phyloP scores from a whole-genome alignment of 2,888 invertebrate species.

The Linyphia triangularis region DNA sequence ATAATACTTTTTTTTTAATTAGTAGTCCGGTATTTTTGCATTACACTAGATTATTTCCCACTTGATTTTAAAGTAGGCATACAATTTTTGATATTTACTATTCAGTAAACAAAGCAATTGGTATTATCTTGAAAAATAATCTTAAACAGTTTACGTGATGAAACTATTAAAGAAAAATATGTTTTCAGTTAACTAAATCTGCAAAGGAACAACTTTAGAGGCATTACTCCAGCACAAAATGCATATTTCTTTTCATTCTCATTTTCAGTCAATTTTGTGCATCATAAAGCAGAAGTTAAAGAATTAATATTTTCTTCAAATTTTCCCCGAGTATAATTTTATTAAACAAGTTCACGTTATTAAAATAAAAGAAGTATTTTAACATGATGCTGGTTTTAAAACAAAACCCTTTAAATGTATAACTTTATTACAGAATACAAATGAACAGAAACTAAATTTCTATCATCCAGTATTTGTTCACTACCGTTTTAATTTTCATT shows the following conservation, averaged over 20 bases:
- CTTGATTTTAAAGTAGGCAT: too few species aligned
- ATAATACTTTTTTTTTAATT: too few species aligned
- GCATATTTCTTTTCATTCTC: too few species aligned
- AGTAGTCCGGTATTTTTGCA: too few species aligned
- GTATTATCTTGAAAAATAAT: too few species aligned
- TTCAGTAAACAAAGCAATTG: neutral
- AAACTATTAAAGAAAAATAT: too few species aligned
- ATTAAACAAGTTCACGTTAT: neutral
- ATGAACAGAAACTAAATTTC: neutral
- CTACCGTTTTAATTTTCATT: neutral
- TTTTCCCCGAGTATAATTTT: neutral
- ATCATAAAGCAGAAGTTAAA: neutral
- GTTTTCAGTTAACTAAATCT: too few species aligned
- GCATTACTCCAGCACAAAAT: too few species aligned
- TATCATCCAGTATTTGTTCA: neutral
- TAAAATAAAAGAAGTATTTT: neutral
- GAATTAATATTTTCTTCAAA: neutral
- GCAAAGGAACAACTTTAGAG: too few species aligned
- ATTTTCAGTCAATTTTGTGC: neutral
- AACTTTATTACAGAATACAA: neutral
- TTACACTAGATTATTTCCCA: too few species aligned
- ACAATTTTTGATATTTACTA: too few species aligned
- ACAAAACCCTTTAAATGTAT: neutral
- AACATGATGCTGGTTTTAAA: neutral
- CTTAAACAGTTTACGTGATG: too few species aligned